Evolutionary conservation across 2,113 vertebrate species (phyloP), one percentile per base, ranked within the genome.

Genomic region (Cathartes aura): DNA sequence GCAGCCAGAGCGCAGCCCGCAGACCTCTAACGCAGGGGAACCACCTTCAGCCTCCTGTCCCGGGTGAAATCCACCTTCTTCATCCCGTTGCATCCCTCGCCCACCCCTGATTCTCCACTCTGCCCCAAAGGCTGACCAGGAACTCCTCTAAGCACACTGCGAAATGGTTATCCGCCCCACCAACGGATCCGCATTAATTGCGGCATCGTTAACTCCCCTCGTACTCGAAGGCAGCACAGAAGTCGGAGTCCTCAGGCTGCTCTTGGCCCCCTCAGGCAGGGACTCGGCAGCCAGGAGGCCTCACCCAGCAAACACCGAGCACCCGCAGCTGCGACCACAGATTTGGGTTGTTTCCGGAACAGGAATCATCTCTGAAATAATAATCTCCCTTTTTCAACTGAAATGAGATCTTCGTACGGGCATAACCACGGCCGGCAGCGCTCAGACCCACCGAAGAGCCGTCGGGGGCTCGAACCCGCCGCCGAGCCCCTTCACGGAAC

Each of bases 381-480:
- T 1, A 1, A 8, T 3, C 9, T 24, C 36, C 16, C 22, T 12
- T 6, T 38, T 62, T 18, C 15, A 43, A 17, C n/a, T 3, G 9
- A 76, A 83, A 47, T 1, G 4, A 22, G 74, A 34, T 15, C 19
- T 17, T 34, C 3, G 11, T 1, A 2, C 2, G 0, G 10, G 11
- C 14, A 7, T 3, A 40, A n/a, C 19, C 63, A 12, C 8, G 2
- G 32, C 62, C 15, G 2, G 52, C 11, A 1, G 38, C 2, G 14
- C 63, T 26, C 63, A 38, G 45, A 53, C 11, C 21, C 53, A 29
- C 84, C 5, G 0, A 24, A 68, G n/a, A 22, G 22, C 22, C 17
- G 1, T 36, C 5, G 3, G 2, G 38, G 56, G 24, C 20, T 24
- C 2, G 2, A 15, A 36, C 6, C 32, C 0, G 2, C 30, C 4